Conservation (phyloP, 2,888 invertebrate genomes). For the Cremastinae sp. region DNA sequence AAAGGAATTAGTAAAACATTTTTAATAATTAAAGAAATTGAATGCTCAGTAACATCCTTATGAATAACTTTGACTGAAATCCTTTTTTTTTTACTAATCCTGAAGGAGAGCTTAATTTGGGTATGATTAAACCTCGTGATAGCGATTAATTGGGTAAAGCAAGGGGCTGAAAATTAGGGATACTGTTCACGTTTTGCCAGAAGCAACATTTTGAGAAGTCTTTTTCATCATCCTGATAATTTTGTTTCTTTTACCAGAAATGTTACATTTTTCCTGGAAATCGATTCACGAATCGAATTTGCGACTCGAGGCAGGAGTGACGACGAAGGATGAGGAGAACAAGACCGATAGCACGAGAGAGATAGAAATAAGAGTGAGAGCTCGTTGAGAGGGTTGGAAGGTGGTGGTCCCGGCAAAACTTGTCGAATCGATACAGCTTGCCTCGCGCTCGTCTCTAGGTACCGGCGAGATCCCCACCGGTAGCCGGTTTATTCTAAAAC, state of each 20-base stretch:
- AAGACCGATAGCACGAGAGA: constrained; percentile 22
- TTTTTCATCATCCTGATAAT: background rate
- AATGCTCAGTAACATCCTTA: too few species aligned
- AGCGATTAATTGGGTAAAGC: background rate
- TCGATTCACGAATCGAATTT: background rate
- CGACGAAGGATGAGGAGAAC: constrained; percentile 14
- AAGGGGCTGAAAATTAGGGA: background rate
- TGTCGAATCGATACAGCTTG: constrained; percentile 78
- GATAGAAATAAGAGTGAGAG: constrained; percentile 30
- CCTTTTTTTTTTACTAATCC: background rate
- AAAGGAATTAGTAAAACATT: too few species aligned
- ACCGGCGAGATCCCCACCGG: constrained; percentile 50
- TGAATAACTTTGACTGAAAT: background rate
- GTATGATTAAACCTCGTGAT: background rate
- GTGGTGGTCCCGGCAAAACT: constrained; percentile 73
- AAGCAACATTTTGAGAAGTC: background rate
- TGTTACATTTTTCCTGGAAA: background rate
- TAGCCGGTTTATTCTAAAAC: constrained; percentile 30
- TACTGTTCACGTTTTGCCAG: background rate
- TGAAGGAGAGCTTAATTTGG: background rate
- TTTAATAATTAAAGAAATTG: too few species aligned
- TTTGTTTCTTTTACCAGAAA: background rate
- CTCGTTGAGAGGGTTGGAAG: constrained; percentile 60
- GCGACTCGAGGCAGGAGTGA: constrained; percentile 5
- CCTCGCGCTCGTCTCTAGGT: constrained; percentile 67